Evolutionary conservation across 2,888 invertebrate species (phyloP).

Genomic region (Leptarthrus brevirostris): DNA sequence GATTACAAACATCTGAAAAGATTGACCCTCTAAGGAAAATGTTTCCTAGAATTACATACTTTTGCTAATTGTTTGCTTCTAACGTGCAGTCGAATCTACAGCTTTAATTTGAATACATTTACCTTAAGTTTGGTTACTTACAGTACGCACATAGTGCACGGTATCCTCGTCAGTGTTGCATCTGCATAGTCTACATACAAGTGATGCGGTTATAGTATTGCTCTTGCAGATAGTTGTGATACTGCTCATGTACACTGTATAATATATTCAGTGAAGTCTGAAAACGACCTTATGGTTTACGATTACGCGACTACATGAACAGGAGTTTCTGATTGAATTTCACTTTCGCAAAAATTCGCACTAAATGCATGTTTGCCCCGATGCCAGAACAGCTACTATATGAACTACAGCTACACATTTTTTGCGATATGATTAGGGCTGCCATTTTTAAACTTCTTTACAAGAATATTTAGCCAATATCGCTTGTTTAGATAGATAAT

Average conservation of each 20-base stretch:
- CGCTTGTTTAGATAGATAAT: slow-evolving; percentile 8
- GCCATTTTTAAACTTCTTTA: slow-evolving; percentile 38
- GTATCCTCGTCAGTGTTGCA: slow-evolving; percentile 36
- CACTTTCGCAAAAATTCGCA: slow-evolving; percentile 4
- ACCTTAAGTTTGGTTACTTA: slow-evolving; percentile 31
- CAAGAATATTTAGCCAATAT: slow-evolving; percentile 21
- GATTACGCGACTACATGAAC: slow-evolving; percentile 31
- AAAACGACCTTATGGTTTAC: slow-evolving; percentile 10
- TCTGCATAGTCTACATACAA: slow-evolving; percentile 39
- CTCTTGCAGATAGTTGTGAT: slow-evolving; percentile 47
- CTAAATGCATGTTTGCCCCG: slow-evolving; percentile 36
- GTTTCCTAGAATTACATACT: slow-evolving; percentile 36
- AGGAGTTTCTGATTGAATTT: slow-evolving; percentile 30
- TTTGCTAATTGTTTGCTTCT: slow-evolving; percentile 41
- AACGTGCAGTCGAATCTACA: slow-evolving; percentile 45
- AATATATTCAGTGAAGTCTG: slow-evolving; percentile 24
- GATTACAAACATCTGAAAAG: slow-evolving; percentile 42
- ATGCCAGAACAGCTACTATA: slow-evolving; percentile 45
- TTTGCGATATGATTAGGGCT: slow-evolving; percentile 47
- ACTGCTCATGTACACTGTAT: slow-evolving; percentile 38
- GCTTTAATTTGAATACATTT: slow-evolving; percentile 45
- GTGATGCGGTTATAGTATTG: slow-evolving; percentile 20
- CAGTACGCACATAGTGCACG: slow-evolving; percentile 49
- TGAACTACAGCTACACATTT: slow-evolving; percentile 45
- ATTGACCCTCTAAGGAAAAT: slow-evolving; percentile 39